Percentiles rank a stretch among this genome's conserved stretches.
phyloP scores from a whole-genome alignment of 2,113 vertebrate genomes.

The Apodemus speciosus region DNA sequence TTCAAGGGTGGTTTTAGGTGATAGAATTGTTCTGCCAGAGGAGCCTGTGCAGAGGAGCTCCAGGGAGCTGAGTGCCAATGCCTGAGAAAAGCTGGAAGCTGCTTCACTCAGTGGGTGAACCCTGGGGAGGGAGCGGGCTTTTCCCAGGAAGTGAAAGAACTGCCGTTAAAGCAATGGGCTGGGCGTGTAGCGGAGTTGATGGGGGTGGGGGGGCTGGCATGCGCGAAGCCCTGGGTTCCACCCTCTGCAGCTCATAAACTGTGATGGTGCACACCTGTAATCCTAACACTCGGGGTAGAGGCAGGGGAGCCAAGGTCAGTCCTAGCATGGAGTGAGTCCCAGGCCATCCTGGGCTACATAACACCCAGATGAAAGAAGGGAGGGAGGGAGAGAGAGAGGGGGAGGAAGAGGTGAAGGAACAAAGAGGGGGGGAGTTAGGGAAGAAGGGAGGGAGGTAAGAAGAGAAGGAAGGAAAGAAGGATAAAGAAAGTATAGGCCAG shows the following conservation, averaged over 20 bases:
- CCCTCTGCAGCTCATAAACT: background rate
- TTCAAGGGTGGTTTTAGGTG: background rate
- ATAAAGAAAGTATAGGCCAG: background rate
- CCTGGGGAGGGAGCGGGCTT: background rate
- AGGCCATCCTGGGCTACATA: background rate
- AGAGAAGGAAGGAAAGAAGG: background rate
- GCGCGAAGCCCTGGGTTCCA: background rate
- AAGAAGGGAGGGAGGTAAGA: too few species aligned
- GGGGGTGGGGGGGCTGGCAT: too few species aligned
- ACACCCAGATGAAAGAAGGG: background rate
- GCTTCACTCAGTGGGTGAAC: background rate
- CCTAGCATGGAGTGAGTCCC: background rate
- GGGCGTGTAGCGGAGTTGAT: background rate
- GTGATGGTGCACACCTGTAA: background rate
- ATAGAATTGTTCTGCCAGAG: background rate
- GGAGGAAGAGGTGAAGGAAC: background rate
- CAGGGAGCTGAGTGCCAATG: background rate
- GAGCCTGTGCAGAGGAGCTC: background rate
- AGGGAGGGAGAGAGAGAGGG: background rate
- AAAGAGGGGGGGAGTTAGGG: background rate
- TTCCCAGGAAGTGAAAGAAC: background rate
- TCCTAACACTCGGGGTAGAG: background rate
- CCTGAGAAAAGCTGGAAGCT: background rate
- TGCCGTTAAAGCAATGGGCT: conserved; percentile 20
- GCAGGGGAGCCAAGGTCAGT: background rate